Conservation (phyloP, 2,113 vertebrate species). For the Rhadina sibilatrix region DNA sequence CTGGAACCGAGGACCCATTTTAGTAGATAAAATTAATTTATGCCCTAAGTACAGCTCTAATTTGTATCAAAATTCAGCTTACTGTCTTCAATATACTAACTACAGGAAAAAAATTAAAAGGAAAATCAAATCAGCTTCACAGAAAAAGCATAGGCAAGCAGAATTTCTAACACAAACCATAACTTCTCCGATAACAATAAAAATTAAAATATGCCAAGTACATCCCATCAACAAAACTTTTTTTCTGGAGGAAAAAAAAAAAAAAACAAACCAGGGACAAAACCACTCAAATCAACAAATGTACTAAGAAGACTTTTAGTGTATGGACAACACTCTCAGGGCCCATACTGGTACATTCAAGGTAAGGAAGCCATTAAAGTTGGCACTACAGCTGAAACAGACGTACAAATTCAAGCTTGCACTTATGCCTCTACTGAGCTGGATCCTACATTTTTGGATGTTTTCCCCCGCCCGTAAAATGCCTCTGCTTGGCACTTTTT, state of each 20-base stretch:
- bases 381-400: neutral
- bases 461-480: neutral
- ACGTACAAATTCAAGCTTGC: neutral
- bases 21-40: neutral
- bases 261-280: neutral
- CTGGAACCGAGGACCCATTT: neutral
- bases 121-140: neutral
- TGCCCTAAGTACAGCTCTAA: neutral
- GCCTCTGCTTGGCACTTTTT: neutral
- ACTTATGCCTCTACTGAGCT: neutral
- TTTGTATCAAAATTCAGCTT: neutral
- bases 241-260: neutral
- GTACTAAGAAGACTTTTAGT: neutral
- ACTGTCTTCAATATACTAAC: neutral
- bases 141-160: neutral
- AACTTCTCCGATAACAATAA: neutral
- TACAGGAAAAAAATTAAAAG: neutral
- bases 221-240: neutral
- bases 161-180: neutral
- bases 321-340: neutral
- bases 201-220: neutral
- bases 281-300: neutral
- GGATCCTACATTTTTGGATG: neutral
- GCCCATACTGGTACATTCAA: rapidly evolving
- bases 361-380: neutral